Percentiles rank a stretch among this genome's conserved stretches.
Conservation (phyloP, 2,888 invertebrate species). For the Athetis lepigone region DNA sequence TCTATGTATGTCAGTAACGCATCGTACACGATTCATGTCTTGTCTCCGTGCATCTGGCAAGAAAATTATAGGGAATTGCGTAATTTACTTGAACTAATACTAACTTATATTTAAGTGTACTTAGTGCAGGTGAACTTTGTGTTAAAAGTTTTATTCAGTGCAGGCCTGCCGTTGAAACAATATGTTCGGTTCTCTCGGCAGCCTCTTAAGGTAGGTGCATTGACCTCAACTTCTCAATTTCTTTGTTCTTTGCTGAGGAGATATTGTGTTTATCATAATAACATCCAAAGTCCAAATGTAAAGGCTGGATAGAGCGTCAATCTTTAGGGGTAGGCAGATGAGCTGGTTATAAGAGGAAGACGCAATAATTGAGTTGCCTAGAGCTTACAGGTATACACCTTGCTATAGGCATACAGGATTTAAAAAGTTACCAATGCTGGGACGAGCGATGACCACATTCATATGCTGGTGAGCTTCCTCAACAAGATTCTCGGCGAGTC, state of each 20-base stretch:
- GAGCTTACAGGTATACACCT: no score
- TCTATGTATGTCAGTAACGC: slow-evolving; percentile 1
- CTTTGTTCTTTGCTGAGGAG: no score
- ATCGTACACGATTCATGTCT: not conserved
- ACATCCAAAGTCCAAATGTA: not conserved
- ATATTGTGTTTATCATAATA: not conserved
- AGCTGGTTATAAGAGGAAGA: no score
- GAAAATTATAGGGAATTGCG: not conserved
- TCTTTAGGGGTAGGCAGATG: not conserved
- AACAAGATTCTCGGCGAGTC: slow-evolving; percentile 96
- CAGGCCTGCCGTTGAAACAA: not conserved
- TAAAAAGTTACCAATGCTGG: slow-evolving; percentile 95
- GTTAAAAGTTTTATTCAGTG: not conserved
- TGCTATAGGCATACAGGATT: no score
- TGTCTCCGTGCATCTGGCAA: slow-evolving; percentile 1
- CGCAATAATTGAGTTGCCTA: no score
- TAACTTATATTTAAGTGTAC: no score
- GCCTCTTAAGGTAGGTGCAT: slow-evolving; percentile 10
- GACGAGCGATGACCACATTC: slow-evolving; percentile 96
- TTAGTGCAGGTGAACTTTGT: no score
- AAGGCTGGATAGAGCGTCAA: not conserved
- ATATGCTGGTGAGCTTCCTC: slow-evolving; percentile 93
- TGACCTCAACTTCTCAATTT: no score
- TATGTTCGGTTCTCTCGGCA: not conserved
- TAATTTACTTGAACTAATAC: not conserved